Percentiles rank a stretch among this genome's conserved stretches.
Evolutionary conservation across 1,140 invertebrate genomes (phyloP).

Genomic region (Microplitis demolitor): DNA sequence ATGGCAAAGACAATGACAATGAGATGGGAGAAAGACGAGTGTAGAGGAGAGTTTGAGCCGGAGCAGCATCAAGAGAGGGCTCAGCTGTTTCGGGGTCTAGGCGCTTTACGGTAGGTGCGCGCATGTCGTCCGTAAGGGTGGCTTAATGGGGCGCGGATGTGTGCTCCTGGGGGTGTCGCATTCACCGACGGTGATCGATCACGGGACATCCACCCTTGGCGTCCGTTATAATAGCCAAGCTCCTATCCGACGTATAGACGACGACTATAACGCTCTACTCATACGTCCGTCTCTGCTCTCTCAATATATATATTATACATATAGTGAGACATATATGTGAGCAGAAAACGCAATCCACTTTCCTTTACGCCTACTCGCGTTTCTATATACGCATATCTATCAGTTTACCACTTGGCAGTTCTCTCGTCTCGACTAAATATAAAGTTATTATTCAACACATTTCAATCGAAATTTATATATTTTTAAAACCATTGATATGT

Average conservation of each 20-base stretch:
- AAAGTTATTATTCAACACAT: too few species aligned
- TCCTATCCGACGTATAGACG: slow-evolving; percentile 9
- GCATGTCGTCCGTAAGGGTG: slow-evolving; percentile 47
- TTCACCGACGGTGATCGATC: slow-evolving; percentile 58
- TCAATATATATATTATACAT: too few species aligned
- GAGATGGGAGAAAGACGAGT: not conserved
- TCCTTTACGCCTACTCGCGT: slow-evolving; percentile 10
- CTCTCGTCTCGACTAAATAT: not conserved
- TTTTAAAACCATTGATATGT: too few species aligned
- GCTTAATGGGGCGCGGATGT: slow-evolving; percentile 59
- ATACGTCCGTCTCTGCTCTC: not conserved
- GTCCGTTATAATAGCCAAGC: slow-evolving; percentile 49
- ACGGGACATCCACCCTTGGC: slow-evolving; percentile 54
- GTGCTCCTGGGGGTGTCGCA: slow-evolving; percentile 55
- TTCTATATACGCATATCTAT: not conserved
- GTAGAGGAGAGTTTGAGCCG: not conserved
- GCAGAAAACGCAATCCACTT: slow-evolving; percentile 13
- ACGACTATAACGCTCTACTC: slow-evolving; percentile 31
- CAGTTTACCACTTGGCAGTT: slow-evolving; percentile 4
- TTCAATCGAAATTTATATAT: too few species aligned
- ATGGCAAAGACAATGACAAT: not conserved
- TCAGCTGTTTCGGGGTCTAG: slow-evolving; percentile 32
- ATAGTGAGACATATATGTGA: not conserved
- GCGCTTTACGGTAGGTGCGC: slow-evolving; percentile 42
- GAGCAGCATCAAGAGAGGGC: not conserved